phyloP scores from a whole-genome alignment of 2,888 invertebrate species.

The Bellardia pandia region DNA sequence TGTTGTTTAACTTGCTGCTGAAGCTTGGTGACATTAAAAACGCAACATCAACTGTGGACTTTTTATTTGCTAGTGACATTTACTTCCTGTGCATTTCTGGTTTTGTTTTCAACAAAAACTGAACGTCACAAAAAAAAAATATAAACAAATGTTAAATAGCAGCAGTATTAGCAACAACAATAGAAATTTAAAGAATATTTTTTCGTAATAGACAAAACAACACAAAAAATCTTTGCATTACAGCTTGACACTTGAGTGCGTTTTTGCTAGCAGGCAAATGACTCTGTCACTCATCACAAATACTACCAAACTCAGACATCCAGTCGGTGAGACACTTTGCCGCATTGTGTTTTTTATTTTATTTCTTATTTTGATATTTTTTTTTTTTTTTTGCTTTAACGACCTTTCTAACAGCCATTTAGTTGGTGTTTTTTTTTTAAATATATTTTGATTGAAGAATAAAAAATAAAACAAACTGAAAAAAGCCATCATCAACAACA shows the following conservation, averaged over 20 bases:
- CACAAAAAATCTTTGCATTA: conserved; percentile 57
- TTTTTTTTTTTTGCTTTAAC: conserved; percentile 40
- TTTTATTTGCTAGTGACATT: conserved; percentile 70
- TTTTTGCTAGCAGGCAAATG: conserved; percentile 72
- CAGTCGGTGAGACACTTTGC: conserved; percentile 50
- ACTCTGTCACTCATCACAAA: conserved; percentile 65
- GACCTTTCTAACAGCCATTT: conserved; percentile 70
- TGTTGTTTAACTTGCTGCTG: conserved; percentile 5
- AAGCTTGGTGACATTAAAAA: conserved; percentile 48
- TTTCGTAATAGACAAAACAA: conserved; percentile 47
- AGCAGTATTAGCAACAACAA: conserved; percentile 47
- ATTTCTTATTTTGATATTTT: conserved; percentile 15
- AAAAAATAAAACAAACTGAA: conserved; percentile 11
- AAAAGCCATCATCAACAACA: conserved; percentile 51
- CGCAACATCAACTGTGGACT: conserved; percentile 56
- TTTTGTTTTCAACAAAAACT: conserved; percentile 10
- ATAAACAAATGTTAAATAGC: conserved; percentile 51
- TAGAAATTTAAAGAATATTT: conserved; percentile 23
- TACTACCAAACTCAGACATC: conserved; percentile 35
- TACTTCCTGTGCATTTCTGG: conserved; percentile 48
- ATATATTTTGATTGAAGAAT: conserved; percentile 61
- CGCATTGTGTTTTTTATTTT: conserved; percentile 34
- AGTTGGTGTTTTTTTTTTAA: conserved; percentile 51
- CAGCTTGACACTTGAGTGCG: conserved; percentile 69
- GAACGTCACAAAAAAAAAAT: conserved; percentile 11